Conservation (phyloP, 2,113 vertebrate species). For the Lycocorax pyrrhopterus region DNA sequence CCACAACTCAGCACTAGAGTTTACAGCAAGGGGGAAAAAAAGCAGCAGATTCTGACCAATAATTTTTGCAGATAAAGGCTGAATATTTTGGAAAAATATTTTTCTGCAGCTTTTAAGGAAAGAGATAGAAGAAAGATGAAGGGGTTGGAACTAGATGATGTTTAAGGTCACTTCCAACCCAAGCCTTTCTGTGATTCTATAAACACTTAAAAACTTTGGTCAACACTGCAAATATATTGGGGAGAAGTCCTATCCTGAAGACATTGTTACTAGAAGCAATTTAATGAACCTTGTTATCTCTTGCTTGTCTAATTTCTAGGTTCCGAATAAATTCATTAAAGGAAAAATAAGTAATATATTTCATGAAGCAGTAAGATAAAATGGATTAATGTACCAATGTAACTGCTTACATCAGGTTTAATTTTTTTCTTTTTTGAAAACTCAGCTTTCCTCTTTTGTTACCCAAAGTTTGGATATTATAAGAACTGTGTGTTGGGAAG, state of each 20-base stretch:
- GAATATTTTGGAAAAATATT: background rate
- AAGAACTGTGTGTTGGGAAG: background rate
- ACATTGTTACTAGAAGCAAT: background rate
- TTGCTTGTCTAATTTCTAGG: background rate
- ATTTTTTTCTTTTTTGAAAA: background rate
- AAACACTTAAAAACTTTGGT: background rate
- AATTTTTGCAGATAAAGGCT: background rate
- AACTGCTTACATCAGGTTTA: background rate
- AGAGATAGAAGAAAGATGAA: background rate
- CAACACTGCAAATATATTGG: background rate
- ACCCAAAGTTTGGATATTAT: background rate
- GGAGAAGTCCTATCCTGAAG: background rate
- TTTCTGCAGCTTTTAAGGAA: background rate
- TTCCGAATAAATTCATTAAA: background rate
- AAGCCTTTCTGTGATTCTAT: background rate
- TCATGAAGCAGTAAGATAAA: background rate
- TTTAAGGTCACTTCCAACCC: background rate
- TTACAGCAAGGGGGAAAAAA: rapidly evolving
- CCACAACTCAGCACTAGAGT: background rate
- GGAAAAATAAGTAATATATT: background rate
- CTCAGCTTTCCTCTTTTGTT: background rate
- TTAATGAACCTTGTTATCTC: background rate
- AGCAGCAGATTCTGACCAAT: background rate
- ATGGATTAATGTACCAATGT: background rate
- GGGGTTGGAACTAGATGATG: background rate